phyloP scores from a whole-genome alignment of 2,797 vertebrate species.

The Mus minutoides region DNA sequence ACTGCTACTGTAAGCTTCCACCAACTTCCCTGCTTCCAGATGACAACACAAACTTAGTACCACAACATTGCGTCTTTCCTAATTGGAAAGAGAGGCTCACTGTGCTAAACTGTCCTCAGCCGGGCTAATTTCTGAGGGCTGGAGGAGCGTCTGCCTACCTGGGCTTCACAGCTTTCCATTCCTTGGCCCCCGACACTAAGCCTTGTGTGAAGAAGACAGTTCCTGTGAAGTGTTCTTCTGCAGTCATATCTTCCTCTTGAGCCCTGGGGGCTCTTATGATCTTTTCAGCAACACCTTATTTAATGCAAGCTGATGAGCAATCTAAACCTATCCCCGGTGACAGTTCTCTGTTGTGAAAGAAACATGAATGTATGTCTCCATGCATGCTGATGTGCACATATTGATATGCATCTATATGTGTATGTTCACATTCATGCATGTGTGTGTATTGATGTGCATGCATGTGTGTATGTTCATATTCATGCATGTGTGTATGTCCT shows the following conservation, averaged over 20 bases:
- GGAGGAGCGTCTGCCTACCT: background rate
- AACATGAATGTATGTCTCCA: background rate
- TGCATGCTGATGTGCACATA: too few relatives aligned
- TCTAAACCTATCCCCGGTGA: background rate
- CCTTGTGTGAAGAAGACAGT: background rate
- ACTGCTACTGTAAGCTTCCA: background rate
- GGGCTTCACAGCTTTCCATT: background rate
- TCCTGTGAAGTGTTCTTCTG: background rate
- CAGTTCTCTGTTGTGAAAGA: background rate
- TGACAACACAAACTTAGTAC: background rate
- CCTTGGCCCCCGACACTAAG: background rate
- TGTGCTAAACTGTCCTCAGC: background rate
- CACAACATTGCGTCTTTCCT: background rate
- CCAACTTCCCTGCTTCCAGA: background rate
- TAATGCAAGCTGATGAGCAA: background rate
- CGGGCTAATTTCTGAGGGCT: background rate
- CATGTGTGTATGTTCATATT: background rate
- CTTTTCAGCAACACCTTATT: background rate
- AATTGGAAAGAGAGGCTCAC: background rate
- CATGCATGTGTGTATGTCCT: rapidly evolving
- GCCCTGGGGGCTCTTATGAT: background rate
- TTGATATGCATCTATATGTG: background rate
- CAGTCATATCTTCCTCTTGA: background rate
- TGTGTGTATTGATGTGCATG: background rate
- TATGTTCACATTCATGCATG: rapidly evolving